Evolutionary conservation across 1,140 invertebrate species (phyloP).

Genomic region (Mesaphorura yosii): DNA sequence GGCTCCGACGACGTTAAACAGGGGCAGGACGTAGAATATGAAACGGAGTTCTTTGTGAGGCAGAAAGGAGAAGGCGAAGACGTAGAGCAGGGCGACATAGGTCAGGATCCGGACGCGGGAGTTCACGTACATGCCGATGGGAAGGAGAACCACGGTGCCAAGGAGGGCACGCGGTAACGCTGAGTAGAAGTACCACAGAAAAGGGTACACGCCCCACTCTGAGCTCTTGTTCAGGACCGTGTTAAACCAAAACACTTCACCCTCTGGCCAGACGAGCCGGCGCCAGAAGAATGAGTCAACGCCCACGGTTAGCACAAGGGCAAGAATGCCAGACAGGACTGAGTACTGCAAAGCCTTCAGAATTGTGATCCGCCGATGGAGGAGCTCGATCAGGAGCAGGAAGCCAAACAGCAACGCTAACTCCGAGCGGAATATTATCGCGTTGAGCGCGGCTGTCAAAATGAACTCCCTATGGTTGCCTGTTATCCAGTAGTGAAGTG

Average conservation of each 20-base stretch:
- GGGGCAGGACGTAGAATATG: constrained; percentile 90
- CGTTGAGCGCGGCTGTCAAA: constrained; percentile 66
- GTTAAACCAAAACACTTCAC: constrained; percentile 94
- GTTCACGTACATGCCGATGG: constrained; percentile 65
- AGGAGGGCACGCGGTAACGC: constrained; percentile 81
- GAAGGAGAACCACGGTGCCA: constrained; percentile 65
- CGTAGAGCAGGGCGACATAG: constrained; percentile 66
- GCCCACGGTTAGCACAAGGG: constrained; percentile 58
- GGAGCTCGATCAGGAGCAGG: constrained; percentile 68
- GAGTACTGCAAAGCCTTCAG: constrained; percentile 47
- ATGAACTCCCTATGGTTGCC: constrained; percentile 65
- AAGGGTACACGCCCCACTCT: constrained; percentile 91
- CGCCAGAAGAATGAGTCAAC: constrained; percentile 92
- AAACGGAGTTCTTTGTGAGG: constrained; percentile 98
- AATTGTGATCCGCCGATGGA: constrained; percentile 41
- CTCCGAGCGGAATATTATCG: constrained; percentile 85
- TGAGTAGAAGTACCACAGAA: constrained; percentile 97
- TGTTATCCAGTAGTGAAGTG: constrained; percentile 72
- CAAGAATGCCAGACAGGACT: constrained; percentile 54
- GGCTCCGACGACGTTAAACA: constrained; percentile 84
- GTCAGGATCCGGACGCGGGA: constrained; percentile 53
- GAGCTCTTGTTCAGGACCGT: constrained; percentile 87
- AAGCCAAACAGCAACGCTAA: constrained; percentile 75
- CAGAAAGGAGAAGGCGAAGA: constrained; percentile 81
- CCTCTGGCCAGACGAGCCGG: constrained; percentile 87